Conservation (phyloP, 2,888 invertebrate species). For the Chaetoderma sp. region DNA sequence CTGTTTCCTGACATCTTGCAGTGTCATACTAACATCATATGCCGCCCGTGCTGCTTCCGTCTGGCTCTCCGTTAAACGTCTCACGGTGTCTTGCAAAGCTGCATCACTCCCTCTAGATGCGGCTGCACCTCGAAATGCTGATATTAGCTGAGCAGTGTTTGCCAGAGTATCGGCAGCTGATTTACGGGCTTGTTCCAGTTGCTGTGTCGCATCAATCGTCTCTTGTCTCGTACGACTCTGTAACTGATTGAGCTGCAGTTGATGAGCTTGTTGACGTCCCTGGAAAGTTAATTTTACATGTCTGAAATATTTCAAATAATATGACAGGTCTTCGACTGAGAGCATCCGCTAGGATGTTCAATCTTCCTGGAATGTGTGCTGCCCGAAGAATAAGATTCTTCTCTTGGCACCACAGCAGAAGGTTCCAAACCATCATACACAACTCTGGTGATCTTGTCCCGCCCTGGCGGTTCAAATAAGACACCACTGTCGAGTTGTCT, state of each 20-base stretch:
- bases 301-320: background rate
- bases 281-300: constrained; percentile 21
- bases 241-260: constrained; percentile 52
- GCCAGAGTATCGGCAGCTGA: constrained; percentile 29
- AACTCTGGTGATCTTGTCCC: no score
- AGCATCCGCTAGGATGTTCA: no score
- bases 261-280: constrained; percentile 60
- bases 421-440: no score
- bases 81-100: constrained; percentile 42
- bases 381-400: no score
- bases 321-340: no score
- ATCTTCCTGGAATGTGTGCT: no score
- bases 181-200: constrained; percentile 44
- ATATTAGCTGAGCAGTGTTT: constrained; percentile 7
- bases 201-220: constrained; percentile 48
- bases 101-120: no score
- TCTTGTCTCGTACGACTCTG: constrained; percentile 56
- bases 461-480: no score
- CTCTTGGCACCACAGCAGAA: no score
- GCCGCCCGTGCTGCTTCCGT: constrained; percentile 55
- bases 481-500: no score
- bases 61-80: constrained; percentile 43
- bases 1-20: constrained; percentile 46
- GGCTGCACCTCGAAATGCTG: constrained; percentile 31
- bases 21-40: no score